phyloP scores from a whole-genome alignment of 2,113 vertebrate species.

The Galbula dea region DNA sequence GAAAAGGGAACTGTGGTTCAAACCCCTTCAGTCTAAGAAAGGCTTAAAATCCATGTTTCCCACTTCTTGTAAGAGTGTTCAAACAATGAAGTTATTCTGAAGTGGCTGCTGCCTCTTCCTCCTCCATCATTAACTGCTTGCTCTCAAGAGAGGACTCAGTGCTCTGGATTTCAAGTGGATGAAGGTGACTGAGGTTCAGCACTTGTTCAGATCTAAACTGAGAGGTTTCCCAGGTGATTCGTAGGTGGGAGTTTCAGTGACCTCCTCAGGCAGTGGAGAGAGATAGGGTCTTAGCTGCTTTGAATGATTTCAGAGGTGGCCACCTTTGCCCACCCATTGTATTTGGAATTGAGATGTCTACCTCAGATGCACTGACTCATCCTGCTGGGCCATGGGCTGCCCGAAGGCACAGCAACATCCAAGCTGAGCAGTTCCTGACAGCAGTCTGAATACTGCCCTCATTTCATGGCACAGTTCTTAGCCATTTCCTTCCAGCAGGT shows the following conservation, averaged over 20 bases:
- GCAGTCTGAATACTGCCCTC: background rate
- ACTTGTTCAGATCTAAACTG: conserved; percentile 43
- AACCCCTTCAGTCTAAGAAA: conserved; percentile 63
- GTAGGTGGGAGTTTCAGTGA: conserved; percentile 40
- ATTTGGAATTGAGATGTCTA: background rate
- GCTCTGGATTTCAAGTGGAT: conserved; percentile 62
- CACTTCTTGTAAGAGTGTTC: conserved; percentile 66
- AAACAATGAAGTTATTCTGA: conserved; percentile 67
- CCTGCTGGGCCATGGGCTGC: background rate
- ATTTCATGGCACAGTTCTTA: background rate
- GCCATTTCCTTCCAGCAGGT: background rate
- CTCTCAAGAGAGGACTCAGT: conserved; percentile 51
- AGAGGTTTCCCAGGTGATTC: conserved; percentile 54
- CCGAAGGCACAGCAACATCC: background rate
- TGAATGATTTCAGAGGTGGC: conserved; percentile 25
- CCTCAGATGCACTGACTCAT: background rate
- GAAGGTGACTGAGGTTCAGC: conserved; percentile 50
- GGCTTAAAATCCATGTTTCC: conserved; percentile 59
- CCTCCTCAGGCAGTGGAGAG: conserved; percentile 30
- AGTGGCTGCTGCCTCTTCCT: conserved; percentile 61
- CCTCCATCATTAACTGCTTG: conserved; percentile 58
- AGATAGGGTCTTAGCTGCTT: background rate
- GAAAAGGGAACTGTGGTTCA: conserved; percentile 48
- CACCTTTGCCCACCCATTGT: background rate
- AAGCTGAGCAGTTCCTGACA: background rate